Evolutionary conservation across 1,140 invertebrate species (phyloP).

Genomic region (Ylistrum balloti): DNA sequence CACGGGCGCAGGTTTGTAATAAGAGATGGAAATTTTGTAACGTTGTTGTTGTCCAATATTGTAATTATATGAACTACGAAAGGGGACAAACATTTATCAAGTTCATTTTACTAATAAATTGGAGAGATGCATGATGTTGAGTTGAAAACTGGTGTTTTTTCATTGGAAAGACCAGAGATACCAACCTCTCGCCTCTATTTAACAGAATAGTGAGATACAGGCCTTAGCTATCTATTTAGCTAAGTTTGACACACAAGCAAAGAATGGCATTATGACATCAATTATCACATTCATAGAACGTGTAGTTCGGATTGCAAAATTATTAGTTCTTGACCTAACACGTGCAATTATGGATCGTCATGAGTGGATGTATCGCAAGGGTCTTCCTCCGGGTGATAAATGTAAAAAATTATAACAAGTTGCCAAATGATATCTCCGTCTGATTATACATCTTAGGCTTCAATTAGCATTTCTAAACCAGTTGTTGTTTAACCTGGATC

Average conservation of each 20-base stretch:
- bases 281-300: slow-evolving; percentile 10
- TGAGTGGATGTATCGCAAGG: neutral
- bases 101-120: neutral
- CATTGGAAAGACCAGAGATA: neutral
- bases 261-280: slow-evolving; percentile 14
- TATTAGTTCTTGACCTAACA: slow-evolving; percentile 35
- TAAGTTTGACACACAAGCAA: neutral
- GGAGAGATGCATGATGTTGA: neutral
- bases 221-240: neutral
- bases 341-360: slow-evolving; percentile 19
- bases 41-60: neutral
- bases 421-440: neutral
- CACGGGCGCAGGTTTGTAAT: neutral
- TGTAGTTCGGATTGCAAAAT: slow-evolving; percentile 5
- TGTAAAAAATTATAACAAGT: slow-evolving; percentile 1
- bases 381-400: slow-evolving; percentile 5
- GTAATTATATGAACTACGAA: neutral
- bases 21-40: neutral
- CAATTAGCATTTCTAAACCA: slow-evolving; percentile 28
- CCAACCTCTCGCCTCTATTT: neutral
- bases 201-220: neutral
- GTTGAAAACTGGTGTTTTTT: neutral
- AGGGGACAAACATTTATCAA: neutral
- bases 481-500: slow-evolving; percentile 16
- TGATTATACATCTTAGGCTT: slow-evolving; percentile 34